Percentiles rank a stretch among this genome's conserved stretches.
Conservation (phyloP, 2,888 invertebrate species). For the Nowickia ferox region DNA sequence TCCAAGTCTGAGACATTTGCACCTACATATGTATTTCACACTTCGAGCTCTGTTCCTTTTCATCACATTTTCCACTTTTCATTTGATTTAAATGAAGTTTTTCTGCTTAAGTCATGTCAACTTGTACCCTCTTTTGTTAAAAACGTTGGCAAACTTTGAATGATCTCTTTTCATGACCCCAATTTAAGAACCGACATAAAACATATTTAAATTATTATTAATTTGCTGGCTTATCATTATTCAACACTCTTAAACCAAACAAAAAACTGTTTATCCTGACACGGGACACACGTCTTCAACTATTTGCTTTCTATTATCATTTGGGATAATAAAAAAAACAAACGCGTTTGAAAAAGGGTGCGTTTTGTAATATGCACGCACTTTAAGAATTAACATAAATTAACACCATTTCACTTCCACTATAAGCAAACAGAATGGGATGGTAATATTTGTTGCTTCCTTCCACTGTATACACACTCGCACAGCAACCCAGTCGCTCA, state of each 20-base stretch:
- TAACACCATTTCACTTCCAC: constrained; percentile 58
- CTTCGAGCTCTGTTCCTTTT: constrained; percentile 4
- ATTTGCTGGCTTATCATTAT: constrained; percentile 51
- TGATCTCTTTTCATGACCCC: constrained; percentile 27
- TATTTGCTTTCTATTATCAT: constrained; percentile 2
- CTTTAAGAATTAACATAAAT: constrained; percentile 61
- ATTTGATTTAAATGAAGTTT: constrained; percentile 8
- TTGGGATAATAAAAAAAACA: background rate
- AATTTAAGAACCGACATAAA: constrained; percentile 27
- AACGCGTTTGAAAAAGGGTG: constrained; percentile 46
- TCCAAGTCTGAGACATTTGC: too few relatives aligned
- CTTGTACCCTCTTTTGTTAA: background rate
- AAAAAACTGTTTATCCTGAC: constrained; percentile 51
- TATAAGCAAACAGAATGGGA: constrained; percentile 40
- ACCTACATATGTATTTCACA: too few relatives aligned
- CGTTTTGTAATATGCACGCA: constrained; percentile 45
- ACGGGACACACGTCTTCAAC: constrained; percentile 60
- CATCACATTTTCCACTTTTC: background rate
- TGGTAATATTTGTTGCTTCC: constrained; percentile 36
- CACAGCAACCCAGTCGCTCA: constrained; percentile 45
- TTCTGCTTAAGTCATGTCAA: background rate
- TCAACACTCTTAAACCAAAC: background rate
- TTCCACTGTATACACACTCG: background rate
- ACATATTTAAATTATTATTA: constrained; percentile 69
- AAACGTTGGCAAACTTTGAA: constrained; percentile 20